These are phyloP conservation scores for Exocentrus adspersus DNA, from an alignment of 2,888 invertebrate genomes.

Conservation along the genomic window DNA sequence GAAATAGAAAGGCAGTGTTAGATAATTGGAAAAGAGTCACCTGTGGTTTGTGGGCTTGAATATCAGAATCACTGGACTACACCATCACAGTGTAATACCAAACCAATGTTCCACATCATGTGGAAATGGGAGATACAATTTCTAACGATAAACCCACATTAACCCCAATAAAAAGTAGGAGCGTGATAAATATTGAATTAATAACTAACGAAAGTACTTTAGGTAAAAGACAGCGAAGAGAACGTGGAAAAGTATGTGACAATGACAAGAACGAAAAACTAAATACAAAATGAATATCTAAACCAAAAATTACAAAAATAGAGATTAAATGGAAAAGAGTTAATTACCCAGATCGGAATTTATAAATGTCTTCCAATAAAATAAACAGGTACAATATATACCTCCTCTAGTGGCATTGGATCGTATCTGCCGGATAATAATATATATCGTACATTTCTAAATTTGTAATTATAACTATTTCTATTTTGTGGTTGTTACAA, in stretches of 20 bases:
- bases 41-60: constrained; percentile 25
- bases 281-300: constrained; percentile 13
- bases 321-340: constrained; percentile 13
- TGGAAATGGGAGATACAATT: neutral
- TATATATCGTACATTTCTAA: too few relatives aligned
- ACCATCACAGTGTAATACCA: neutral
- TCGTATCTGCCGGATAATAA: too few relatives aligned
- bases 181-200: neutral
- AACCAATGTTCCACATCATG: neutral
- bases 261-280: constrained; percentile 15
- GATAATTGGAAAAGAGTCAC: constrained; percentile 20
- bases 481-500: too few relatives aligned
- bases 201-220: neutral
- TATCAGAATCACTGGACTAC: constrained; percentile 19
- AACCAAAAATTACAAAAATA: constrained; percentile 13
- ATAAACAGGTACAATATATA: neutral
- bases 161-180: neutral
- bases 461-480: neutral
- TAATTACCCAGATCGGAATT: constrained; percentile 12
- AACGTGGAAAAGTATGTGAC: neutral
- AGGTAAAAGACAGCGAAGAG: constrained; percentile 1
- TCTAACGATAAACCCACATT: neutral
- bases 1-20: constrained; percentile 22
- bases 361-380: neutral
- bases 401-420: neutral